Base-by-base conservation (phyloP, 64 coral and sea anemone genomes). In the Pachyseris speciosa region DNA sequence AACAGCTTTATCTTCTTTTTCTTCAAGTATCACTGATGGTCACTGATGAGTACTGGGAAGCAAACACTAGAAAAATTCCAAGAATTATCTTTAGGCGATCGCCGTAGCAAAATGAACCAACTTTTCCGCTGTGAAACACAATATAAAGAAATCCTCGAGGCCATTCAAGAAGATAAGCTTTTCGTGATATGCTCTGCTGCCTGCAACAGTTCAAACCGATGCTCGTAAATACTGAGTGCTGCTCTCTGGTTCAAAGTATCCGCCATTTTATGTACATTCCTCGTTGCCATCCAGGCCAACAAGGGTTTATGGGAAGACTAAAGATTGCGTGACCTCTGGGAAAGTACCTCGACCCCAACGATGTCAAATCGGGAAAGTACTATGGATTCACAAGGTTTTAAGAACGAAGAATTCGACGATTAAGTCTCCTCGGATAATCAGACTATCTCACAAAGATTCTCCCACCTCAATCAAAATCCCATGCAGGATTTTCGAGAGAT, bases 251-350 rank as follows among this genome's bases (percentile, higher is more conserved):
- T 81, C 63, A 52, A 78, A 49, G 22, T 45, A 38, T 91, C 89
- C 89, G 89, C 89, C 89, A 91, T 91, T 91, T 91, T 91, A 78
- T 70, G 66, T 69, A 91, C 89, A 84, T 74, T 83, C 89, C 89
- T 84, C 68, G 80, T 92, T 92, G 78, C 67, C 65, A 92, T 38
- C 89, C 30, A 75, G 40, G 52, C 36, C 20, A 20, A 68, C 66
- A 45, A 47, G 60, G 89, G 17, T 73, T 72, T 29, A 41, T 92
- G 65, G 89, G 89, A 74, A 91, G 50, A 60, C 9, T 9, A 60
- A 1, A 29, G 9, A 66, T 60, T 63, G 77, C 53, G 77, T 63
- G 77, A 81, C 77, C 7, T 71, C 11, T 22, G 0, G 2, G 30
- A 13, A n/a, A n/a, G n/a, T n/a, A n/a, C n/a, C n/a, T n/a, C n/a